These are phyloP conservation scores for Leucopsar rothschildi DNA, from an alignment of 2,113 vertebrate genomes.

Conservation along the genomic window DNA sequence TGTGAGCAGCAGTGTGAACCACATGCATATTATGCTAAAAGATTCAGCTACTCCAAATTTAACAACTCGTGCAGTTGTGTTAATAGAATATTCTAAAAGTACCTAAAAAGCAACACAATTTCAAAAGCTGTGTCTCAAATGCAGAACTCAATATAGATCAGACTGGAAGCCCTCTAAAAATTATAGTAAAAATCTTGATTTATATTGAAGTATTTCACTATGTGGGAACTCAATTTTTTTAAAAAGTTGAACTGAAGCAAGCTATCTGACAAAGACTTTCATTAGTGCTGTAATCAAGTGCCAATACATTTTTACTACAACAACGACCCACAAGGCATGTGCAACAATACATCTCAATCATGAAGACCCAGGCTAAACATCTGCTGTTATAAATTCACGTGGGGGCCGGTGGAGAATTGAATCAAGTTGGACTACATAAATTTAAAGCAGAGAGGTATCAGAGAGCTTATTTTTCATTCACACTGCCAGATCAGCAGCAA, in stretches of 20 bases:
- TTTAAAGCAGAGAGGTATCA: background rate
- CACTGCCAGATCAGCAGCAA: background rate
- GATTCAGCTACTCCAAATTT: background rate
- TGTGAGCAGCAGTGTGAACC: background rate
- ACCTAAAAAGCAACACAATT: background rate
- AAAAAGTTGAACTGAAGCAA: background rate
- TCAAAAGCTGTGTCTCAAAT: background rate
- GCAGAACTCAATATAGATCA: background rate
- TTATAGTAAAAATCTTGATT: background rate
- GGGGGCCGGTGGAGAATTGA: background rate
- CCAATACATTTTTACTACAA: constrained; percentile 38
- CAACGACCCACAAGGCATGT: constrained; percentile 17
- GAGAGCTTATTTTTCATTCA: background rate
- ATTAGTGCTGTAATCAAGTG: constrained; percentile 19
- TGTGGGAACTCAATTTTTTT: constrained; percentile 1
- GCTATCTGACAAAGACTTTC: constrained; percentile 32
- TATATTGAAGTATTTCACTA: background rate
- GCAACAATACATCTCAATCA: constrained; percentile 10
- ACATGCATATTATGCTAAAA: background rate
- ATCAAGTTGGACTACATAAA: background rate
- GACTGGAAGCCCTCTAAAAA: background rate
- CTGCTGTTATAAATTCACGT: background rate
- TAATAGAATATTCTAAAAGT: background rate
- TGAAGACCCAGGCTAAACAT: background rate
- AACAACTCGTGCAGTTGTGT: background rate